Conservation (phyloP, 2,888 invertebrate genomes). For the Cheiracanthium punctorium region DNA sequence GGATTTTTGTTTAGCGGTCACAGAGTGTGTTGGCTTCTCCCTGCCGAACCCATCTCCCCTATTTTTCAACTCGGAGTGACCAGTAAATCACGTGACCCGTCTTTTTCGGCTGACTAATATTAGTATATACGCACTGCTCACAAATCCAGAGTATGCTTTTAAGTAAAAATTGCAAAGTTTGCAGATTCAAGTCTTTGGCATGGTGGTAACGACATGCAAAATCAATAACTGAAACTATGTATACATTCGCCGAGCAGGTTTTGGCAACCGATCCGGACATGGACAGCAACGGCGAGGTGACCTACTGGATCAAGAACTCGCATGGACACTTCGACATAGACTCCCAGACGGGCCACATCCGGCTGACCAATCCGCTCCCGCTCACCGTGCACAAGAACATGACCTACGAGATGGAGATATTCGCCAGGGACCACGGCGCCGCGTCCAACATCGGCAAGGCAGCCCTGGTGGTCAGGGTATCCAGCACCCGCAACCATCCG, state of each 20-base stretch:
- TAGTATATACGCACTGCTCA: no score
- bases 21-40: no score
- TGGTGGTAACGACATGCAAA: no score
- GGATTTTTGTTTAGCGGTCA: no score
- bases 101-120: no score
- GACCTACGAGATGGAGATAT: slow-evolving; percentile 73
- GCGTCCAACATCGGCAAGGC: slow-evolving; percentile 73
- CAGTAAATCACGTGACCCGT: no score
- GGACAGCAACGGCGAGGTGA: slow-evolving; percentile 73
- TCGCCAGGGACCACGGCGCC: slow-evolving; percentile 73
- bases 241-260: slow-evolving; percentile 37
- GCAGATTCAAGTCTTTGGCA: no score
- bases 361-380: slow-evolving; percentile 71
- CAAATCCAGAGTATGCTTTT: no score
- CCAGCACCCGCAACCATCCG: slow-evolving; percentile 73
- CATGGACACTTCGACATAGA: slow-evolving; percentile 74
- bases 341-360: slow-evolving; percentile 73
- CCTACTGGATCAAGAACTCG: slow-evolving; percentile 74
- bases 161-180: no score
- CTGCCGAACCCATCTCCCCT: no score
- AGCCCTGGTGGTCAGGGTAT: slow-evolving; percentile 72
- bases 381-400: slow-evolving; percentile 65
- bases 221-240: background rate
- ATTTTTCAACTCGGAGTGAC: no score
- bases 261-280: slow-evolving; percentile 73